Evolutionary conservation across 2,888 invertebrate genomes (phyloP).

Genomic region (Gibbula magus): DNA sequence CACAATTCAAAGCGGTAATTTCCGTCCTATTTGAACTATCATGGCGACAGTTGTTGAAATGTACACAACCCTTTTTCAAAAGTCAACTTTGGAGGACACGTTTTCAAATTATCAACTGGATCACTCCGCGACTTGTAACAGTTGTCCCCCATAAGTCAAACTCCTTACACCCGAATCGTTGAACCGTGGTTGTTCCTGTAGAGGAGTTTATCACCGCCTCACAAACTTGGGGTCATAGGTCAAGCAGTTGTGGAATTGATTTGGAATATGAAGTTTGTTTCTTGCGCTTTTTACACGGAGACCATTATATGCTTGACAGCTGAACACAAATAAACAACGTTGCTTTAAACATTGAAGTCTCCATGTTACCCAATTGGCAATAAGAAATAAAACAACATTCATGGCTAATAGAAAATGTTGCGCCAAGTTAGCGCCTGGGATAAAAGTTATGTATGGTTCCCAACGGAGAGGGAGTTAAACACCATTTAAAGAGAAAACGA

Average conservation of each 20-base stretch:
- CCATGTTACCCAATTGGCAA: neutral
- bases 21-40: conserved; percentile 5
- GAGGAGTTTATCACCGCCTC: conserved; percentile 1
- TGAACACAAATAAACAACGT: conserved; percentile 17
- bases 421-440: neutral
- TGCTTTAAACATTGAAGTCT: neutral
- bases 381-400: conserved; percentile 23
- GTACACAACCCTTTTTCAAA: conserved; percentile 17
- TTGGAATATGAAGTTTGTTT: conserved; percentile 14
- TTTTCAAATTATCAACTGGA: conserved; percentile 26
- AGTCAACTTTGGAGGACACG: neutral
- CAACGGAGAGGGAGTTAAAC: conserved; percentile 7
- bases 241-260: conserved; percentile 15
- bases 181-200: conserved; percentile 18
- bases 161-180: neutral
- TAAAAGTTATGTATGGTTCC: conserved; percentile 10
- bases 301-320: conserved; percentile 22
- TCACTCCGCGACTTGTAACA: conserved; percentile 4
- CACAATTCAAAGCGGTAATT: neutral
- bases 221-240: conserved; percentile 1
- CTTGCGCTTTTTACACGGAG: conserved; percentile 3
- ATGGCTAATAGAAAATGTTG: conserved; percentile 22
- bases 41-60: conserved; percentile 21
- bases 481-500: conserved; percentile 15
- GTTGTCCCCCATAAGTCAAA: conserved; percentile 33